Evolutionary conservation across 2,113 vertebrate species (phyloP).

Genomic region (Panthera leo): DNA sequence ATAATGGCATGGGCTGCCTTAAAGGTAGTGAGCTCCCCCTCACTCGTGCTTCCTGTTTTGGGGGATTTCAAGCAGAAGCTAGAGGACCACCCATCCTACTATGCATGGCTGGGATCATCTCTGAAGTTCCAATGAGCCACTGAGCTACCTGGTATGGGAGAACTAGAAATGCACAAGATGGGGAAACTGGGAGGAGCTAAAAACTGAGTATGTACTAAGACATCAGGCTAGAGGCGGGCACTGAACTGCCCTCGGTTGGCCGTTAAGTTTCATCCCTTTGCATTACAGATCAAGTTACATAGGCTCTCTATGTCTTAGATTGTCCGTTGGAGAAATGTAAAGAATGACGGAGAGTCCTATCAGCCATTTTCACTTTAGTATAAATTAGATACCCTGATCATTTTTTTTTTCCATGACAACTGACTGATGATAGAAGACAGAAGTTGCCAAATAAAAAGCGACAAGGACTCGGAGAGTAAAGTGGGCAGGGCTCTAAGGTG

Average conservation of each 20-base stretch:
- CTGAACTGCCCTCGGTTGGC: not conserved
- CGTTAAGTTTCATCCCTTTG: not conserved
- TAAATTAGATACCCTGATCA: slow-evolving; percentile 21
- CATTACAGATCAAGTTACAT: not conserved
- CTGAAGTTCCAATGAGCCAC: not conserved
- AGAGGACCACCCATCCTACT: not conserved
- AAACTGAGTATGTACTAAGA: not conserved
- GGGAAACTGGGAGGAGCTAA: not conserved
- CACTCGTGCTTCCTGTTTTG: not conserved
- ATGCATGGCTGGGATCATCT: not conserved
- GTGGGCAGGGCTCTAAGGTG: not conserved
- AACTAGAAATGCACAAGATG: not conserved
- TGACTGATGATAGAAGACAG: not conserved
- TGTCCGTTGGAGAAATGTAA: not conserved
- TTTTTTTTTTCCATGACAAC: slow-evolving; percentile 26
- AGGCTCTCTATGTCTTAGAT: no score
- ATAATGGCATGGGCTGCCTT: no score
- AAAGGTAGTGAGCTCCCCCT: not conserved
- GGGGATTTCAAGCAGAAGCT: not conserved
- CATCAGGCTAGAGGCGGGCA: not conserved
- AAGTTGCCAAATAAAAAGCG: not conserved
- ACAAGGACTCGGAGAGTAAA: not conserved
- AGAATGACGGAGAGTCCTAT: not conserved
- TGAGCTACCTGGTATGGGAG: no score
- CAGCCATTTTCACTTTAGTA: slow-evolving; percentile 54